Evolutionary conservation across 2,888 invertebrate genomes (phyloP).

Genomic region (Taphrorychus bicolor): DNA sequence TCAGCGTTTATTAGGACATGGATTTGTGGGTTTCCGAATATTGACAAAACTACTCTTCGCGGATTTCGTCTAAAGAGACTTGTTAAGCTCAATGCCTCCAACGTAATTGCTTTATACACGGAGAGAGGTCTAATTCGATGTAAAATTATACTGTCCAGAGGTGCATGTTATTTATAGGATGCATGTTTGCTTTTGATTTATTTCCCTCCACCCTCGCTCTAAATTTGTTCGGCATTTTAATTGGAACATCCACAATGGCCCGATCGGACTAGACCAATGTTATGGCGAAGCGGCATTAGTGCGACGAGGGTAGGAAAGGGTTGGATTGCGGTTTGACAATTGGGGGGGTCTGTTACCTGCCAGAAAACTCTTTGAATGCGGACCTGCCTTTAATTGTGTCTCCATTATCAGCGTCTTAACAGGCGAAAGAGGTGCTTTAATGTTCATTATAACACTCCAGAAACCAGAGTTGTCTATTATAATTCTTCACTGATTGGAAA

Average conservation of each 20-base stretch:
- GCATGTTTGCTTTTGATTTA: conserved; percentile 23
- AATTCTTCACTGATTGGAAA: background rate
- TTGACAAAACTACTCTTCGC: conserved; percentile 22
- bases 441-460: background rate
- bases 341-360: too few species aligned
- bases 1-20: conserved; percentile 16
- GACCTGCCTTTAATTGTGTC: background rate
- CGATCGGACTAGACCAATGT: conserved; percentile 5
- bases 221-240: conserved; percentile 18
- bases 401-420: background rate
- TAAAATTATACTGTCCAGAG: conserved; percentile 33
- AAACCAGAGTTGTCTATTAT: background rate
- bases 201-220: conserved; percentile 12
- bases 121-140: conserved; percentile 30
- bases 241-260: conserved; percentile 9
- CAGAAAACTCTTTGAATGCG: background rate
- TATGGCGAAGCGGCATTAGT: background rate
- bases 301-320: background rate
- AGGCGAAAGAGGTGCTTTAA: background rate
- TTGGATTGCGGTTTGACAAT: background rate
- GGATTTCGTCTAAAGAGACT: conserved; percentile 25
- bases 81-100: conserved; percentile 28
- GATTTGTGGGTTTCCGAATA: conserved; percentile 27
- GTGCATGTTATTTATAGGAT: conserved; percentile 26
- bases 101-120: conserved; percentile 33